These are phyloP conservation scores for Brachionus manjavacas DNA, from an alignment of 1,140 invertebrate species.

Conservation along the genomic window DNA sequence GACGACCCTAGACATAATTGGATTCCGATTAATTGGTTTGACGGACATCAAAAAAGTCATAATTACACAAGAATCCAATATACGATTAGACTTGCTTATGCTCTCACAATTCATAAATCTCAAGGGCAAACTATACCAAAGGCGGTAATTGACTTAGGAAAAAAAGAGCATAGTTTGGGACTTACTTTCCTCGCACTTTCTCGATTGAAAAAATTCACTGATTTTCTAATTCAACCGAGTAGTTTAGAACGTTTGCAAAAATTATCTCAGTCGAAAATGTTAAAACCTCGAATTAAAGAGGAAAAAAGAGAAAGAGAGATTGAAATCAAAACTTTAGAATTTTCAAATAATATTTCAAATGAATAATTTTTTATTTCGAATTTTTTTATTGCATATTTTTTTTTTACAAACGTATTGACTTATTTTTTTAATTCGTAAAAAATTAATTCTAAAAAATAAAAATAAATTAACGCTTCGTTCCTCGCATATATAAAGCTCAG, in stretches of 20 bases:
- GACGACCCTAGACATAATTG: not conserved
- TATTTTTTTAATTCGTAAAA: no score
- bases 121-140: constrained; percentile 58
- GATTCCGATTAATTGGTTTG: not conserved
- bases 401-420: no score
- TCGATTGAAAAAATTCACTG: not conserved
- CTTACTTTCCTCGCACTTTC: not conserved
- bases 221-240: not conserved
- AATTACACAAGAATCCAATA: constrained; percentile 57
- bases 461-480: no score
- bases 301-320: not conserved
- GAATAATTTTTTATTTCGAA: not conserved
- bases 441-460: not conserved
- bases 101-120: constrained; percentile 62
- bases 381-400: no score
- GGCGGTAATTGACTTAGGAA: not conserved
- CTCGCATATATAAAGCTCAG: no score
- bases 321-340: not conserved
- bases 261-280: not conserved
- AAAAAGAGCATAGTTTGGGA: not conserved
- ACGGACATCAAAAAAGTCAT: not conserved
- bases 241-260: not conserved
- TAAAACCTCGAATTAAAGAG: not conserved
- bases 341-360: not conserved
- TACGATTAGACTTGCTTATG: constrained; percentile 58